Evolutionary conservation across 1,140 invertebrate species (phyloP).

Genomic region (Frieseomelitta varia): DNA sequence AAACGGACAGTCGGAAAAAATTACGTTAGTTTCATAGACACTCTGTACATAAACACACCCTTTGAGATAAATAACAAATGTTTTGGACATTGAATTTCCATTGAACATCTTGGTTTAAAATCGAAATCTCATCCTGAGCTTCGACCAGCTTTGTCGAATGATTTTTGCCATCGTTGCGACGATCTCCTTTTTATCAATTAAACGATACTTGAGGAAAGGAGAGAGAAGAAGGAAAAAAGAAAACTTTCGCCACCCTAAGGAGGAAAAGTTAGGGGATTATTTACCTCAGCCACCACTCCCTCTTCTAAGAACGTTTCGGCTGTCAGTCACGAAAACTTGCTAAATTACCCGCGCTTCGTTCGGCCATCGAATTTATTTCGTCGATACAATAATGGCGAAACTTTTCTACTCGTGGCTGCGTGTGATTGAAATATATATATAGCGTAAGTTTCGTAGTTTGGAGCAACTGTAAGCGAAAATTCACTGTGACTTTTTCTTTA

Average conservation of each 20-base stretch:
- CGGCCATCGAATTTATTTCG: constrained; percentile 46
- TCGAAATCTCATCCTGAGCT: background rate
- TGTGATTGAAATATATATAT: constrained; percentile 9
- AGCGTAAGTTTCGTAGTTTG: background rate
- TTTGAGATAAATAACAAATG: too few species aligned
- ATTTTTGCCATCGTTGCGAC: background rate
- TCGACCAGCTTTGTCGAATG: background rate
- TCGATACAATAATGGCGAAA: constrained; percentile 18
- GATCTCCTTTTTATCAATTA: constrained; percentile 37
- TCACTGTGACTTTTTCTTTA: background rate
- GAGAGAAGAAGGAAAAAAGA: too few species aligned
- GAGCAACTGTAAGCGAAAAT: background rate
- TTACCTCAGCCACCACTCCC: constrained; percentile 11
- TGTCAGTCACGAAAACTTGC: constrained; percentile 68
- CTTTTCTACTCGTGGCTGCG: background rate
- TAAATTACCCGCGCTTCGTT: constrained; percentile 56
- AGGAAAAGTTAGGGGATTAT: constrained; percentile 65
- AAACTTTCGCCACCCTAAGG: constrained; percentile 16
- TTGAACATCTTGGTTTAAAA: background rate
- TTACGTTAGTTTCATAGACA: too few species aligned
- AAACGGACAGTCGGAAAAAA: too few species aligned
- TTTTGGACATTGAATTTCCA: background rate
- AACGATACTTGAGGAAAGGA: background rate
- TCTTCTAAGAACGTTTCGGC: constrained; percentile 36
- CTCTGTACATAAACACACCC: too few species aligned